Evolutionary conservation across 2,113 vertebrate species (phyloP).

Genomic region (Saccopteryx leptura): DNA sequence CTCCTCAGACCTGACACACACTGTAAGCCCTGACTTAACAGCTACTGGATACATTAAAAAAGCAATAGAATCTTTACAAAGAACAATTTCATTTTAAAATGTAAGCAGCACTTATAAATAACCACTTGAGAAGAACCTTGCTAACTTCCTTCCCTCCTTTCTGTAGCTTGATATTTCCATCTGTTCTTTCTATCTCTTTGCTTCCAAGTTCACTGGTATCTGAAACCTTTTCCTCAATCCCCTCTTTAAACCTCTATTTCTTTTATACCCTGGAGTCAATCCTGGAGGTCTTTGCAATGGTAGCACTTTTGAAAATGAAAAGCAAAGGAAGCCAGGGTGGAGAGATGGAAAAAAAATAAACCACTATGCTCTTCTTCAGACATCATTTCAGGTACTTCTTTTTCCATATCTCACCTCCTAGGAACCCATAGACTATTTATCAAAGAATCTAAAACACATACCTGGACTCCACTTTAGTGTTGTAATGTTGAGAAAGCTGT

Average conservation of each 20-base stretch:
- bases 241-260: not conserved
- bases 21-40: not conserved
- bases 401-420: not conserved
- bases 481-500: not conserved
- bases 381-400: constrained; percentile 11
- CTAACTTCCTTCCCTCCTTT: constrained; percentile 19
- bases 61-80: not conserved
- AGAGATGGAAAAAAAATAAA: not conserved
- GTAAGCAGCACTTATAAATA: constrained; percentile 3
- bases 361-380: constrained; percentile 4
- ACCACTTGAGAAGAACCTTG: not conserved
- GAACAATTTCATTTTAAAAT: constrained; percentile 49
- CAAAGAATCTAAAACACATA: not conserved
- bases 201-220: constrained; percentile 5
- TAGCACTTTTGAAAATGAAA: constrained; percentile 47
- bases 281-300: not conserved
- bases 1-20: not conserved
- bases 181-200: not conserved
- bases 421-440: not conserved
- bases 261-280: not conserved
- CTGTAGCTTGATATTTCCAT: not conserved
- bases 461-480: not conserved
- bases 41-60: not conserved
- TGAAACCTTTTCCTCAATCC: not conserved
- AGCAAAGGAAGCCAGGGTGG: not conserved